These are phyloP conservation scores for Xestobium rufovillosum DNA, from an alignment of 2,888 invertebrate genomes.

Conservation along the genomic window DNA sequence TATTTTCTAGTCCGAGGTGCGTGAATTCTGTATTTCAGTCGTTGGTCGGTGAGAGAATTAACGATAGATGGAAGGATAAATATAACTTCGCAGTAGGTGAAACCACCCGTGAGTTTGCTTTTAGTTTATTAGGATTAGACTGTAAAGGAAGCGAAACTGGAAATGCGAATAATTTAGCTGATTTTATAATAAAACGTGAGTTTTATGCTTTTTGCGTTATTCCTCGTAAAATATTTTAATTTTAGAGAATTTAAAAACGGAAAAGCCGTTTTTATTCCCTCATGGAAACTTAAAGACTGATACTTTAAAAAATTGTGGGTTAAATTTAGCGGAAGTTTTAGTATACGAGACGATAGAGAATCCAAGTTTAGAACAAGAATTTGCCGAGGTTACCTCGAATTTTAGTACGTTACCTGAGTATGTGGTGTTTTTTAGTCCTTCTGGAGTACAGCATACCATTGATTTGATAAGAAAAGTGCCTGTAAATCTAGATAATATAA, in stretches of 20 bases:
- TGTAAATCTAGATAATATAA: slow-evolving; percentile 25
- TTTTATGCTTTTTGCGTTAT: neutral
- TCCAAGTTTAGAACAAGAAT: slow-evolving; percentile 42
- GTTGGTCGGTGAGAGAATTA: slow-evolving; percentile 28
- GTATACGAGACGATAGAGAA: slow-evolving; percentile 50
- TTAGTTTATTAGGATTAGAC: slow-evolving; percentile 42
- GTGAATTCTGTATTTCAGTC: slow-evolving; percentile 45
- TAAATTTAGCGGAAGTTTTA: slow-evolving; percentile 43
- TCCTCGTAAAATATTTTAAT: slow-evolving; percentile 17
- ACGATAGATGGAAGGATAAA: slow-evolving; percentile 41
- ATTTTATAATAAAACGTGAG: slow-evolving; percentile 45
- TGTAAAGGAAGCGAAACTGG: slow-evolving; percentile 49
- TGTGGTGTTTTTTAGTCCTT: slow-evolving; percentile 53
- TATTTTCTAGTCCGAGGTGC: slow-evolving; percentile 52
- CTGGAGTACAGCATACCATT: slow-evolving; percentile 46
- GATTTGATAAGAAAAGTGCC: slow-evolving; percentile 39
- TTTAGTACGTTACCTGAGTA: slow-evolving; percentile 42
- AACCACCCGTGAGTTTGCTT: slow-evolving; percentile 45
- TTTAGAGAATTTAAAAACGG: slow-evolving; percentile 35
- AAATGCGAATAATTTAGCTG: slow-evolving; percentile 47
- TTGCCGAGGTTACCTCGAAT: slow-evolving; percentile 37
- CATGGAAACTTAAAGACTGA: slow-evolving; percentile 52
- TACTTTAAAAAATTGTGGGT: slow-evolving; percentile 42
- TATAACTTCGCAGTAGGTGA: slow-evolving; percentile 50
- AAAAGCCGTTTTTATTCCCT: slow-evolving; percentile 47